Conservation (phyloP, 2,888 invertebrate species). For the Tenthredo amoena region DNA sequence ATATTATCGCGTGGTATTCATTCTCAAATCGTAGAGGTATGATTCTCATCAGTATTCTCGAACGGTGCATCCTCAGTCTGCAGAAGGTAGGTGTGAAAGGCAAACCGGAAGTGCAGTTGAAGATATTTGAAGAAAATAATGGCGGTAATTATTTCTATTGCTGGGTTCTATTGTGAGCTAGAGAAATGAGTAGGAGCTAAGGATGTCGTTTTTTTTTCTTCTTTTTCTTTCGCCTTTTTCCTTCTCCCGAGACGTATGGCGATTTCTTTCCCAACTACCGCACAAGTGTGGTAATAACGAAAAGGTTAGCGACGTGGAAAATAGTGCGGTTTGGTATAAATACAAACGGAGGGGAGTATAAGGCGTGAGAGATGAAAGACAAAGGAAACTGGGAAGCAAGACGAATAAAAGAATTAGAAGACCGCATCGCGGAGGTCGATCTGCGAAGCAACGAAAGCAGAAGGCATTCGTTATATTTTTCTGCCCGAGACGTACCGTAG, state of each 20-base stretch:
- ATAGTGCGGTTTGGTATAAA: not conserved
- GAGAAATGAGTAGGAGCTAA: not conserved
- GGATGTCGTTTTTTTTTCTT: not conserved
- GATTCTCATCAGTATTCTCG: not conserved
- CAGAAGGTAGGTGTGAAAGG: not conserved
- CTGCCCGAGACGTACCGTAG: not conserved
- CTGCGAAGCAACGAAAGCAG: constrained; percentile 4
- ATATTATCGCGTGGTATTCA: not conserved
- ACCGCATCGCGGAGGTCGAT: not conserved
- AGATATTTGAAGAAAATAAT: not conserved
- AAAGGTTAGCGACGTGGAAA: not conserved
- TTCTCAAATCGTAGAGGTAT: not conserved
- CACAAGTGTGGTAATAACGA: not conserved
- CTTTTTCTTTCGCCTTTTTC: not conserved
- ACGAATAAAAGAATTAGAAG: constrained; percentile 21
- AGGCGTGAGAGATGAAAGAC: not conserved
- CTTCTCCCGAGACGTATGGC: not conserved
- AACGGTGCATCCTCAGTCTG: not conserved
- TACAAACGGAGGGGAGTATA: not conserved
- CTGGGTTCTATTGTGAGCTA: not conserved
- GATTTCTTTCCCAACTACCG: not conserved
- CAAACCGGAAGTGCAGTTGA: not conserved
- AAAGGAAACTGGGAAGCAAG: not conserved
- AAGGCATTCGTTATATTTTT: constrained; percentile 32
- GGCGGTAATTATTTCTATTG: not conserved